These are phyloP conservation scores for Mythimna vitellina DNA, from an alignment of 2,888 invertebrate species.

Conservation along the genomic window DNA sequence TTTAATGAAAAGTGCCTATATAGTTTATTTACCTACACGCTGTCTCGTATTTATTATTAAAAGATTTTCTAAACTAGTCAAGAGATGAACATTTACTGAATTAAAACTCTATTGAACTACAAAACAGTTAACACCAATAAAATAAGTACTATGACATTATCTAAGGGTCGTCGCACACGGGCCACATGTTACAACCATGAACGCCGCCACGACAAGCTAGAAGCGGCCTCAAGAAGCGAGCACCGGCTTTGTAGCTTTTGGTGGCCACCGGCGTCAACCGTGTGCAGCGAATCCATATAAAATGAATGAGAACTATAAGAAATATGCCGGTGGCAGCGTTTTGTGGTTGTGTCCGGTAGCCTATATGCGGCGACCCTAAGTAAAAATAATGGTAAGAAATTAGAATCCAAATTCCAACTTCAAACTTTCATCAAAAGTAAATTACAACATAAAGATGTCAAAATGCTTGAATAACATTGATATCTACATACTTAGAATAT, in stretches of 20 bases:
- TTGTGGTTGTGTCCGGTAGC: too few relatives aligned
- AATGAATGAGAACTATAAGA: too few relatives aligned
- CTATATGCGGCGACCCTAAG: background rate
- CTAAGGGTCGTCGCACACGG: background rate
- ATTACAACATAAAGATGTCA: constrained; percentile 26
- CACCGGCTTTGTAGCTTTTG: too few relatives aligned
- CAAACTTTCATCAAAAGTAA: background rate
- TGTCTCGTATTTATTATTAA: background rate
- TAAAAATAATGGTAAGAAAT: background rate
- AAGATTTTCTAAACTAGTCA: background rate
- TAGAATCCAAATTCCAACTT: background rate
- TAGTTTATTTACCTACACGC: background rate
- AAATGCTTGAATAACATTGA: constrained; percentile 29
- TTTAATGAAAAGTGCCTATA: background rate
- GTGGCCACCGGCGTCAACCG: too few relatives aligned
- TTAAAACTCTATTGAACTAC: constrained; percentile 1
- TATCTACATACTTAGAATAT: constrained; percentile 6
- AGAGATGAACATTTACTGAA: background rate
- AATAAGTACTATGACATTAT: background rate
- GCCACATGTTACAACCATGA: too few relatives aligned
- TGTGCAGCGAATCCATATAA: too few relatives aligned
- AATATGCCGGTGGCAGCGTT: too few relatives aligned
- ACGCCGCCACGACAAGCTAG: too few relatives aligned
- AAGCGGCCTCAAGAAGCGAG: too few relatives aligned
- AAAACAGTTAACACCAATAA: constrained; percentile 9